A percentile compares a stretch with the other conserved stretches of the same genome.
Evolutionary conservation across 2,888 invertebrate species (phyloP).

Genomic region (Pristionchus mayeri): DNA sequence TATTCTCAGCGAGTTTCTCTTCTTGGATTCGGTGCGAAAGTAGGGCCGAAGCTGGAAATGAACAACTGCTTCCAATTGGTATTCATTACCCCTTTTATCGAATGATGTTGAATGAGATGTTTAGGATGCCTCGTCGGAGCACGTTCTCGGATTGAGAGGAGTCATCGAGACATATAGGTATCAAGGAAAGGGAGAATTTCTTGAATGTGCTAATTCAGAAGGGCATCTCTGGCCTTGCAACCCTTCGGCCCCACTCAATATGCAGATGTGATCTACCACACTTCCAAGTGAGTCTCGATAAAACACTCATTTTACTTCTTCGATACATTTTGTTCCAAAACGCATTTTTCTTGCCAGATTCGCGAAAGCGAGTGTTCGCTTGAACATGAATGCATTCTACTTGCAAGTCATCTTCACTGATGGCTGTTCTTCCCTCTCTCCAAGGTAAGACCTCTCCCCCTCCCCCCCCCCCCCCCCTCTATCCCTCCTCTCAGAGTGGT

Average conservation of each 20-base stretch:
- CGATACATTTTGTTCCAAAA: too few relatives aligned
- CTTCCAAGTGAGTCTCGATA: constrained; percentile 40
- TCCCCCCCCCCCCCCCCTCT: not conserved
- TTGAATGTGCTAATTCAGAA: not conserved
- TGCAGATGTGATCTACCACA: constrained; percentile 49
- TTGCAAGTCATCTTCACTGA: constrained; percentile 46
- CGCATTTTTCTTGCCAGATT: constrained; percentile 5
- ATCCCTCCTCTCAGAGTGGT: constrained; percentile 2
- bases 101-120: not conserved
- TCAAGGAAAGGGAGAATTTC: too few relatives aligned
- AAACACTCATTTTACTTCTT: too few relatives aligned
- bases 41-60: constrained; percentile 20
- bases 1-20: not conserved
- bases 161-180: constrained; percentile 35
- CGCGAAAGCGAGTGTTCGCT: constrained; percentile 25
- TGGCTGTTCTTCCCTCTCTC: constrained; percentile 22
- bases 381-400: constrained; percentile 49
- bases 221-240: constrained; percentile 32
- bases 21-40: constrained; percentile 45
- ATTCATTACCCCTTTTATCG: not conserved
- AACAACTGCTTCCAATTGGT: constrained; percentile 49
- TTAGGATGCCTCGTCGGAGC: not conserved
- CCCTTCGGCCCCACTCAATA: constrained; percentile 49
- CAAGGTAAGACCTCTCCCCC: not conserved
- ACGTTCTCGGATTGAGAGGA: constrained; percentile 10